A percentile compares a stretch with the other conserved stretches of the same genome.
Evolutionary conservation across 2,888 invertebrate species (phyloP).

Genomic region (Malthinus seriepunctatus): DNA sequence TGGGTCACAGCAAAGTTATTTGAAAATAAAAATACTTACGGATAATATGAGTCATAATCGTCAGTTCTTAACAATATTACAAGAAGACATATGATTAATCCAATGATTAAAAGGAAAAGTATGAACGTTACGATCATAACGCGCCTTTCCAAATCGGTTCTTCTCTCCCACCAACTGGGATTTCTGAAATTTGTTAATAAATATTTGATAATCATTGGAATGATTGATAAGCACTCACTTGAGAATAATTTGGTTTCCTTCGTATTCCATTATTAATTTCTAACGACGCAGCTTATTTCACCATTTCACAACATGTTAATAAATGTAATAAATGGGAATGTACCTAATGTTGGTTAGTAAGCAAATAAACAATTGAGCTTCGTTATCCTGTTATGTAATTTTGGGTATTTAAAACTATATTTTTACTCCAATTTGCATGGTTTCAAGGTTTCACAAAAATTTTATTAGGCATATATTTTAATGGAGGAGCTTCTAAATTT

Average conservation of each 20-base stretch:
- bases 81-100: slow-evolving; percentile 65
- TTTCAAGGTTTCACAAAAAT: too few relatives aligned
- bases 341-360: background rate
- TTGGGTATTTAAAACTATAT: too few relatives aligned
- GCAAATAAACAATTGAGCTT: slow-evolving; percentile 5
- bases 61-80: slow-evolving; percentile 54
- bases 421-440: too few relatives aligned
- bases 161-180: slow-evolving; percentile 80
- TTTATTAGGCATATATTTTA: too few relatives aligned
- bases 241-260: slow-evolving; percentile 4
- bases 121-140: slow-evolving; percentile 64
- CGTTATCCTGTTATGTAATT: slow-evolving; percentile 2
- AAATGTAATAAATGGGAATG: slow-evolving; percentile 1
- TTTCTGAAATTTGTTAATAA: slow-evolving; percentile 57
- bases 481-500: too few relatives aligned
- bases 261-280: slow-evolving; percentile 7
- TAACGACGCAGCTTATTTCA: background rate
- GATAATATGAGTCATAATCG: slow-evolving; percentile 24
- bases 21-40: slow-evolving; percentile 9
- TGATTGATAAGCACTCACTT: slow-evolving; percentile 5
- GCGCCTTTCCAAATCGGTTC: slow-evolving; percentile 72
- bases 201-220: too few relatives aligned
- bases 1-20: too few relatives aligned
- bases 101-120: slow-evolving; percentile 63
- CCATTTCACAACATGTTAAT: background rate